These are phyloP conservation scores for Phoebastria nigripes DNA, from an alignment of 2,797 vertebrate species.

Conservation along the genomic window DNA sequence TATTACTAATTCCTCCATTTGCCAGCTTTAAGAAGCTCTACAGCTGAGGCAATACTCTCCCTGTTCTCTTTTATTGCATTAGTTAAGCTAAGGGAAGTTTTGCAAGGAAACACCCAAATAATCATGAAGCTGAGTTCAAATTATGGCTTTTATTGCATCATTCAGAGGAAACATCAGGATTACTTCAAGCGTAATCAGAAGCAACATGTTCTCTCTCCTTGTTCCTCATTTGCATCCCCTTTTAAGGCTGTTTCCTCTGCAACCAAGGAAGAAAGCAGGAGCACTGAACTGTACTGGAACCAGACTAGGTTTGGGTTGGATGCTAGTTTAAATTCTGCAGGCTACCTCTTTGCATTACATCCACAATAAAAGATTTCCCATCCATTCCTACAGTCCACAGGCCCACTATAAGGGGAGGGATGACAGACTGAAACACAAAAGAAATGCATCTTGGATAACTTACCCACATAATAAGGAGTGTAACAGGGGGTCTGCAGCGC, in stretches of 20 bases:
- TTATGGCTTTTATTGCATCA: not conserved
- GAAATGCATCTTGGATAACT: slow-evolving; percentile 56
- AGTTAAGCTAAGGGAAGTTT: not conserved
- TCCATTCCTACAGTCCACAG: not conserved
- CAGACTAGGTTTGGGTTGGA: not conserved
- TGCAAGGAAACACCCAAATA: not conserved
- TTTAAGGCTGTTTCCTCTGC: not conserved
- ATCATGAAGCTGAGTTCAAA: not conserved
- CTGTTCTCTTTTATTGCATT: not conserved
- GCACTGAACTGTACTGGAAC: not conserved
- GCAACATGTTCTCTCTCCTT: not conserved
- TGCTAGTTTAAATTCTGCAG: not conserved
- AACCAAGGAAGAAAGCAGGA: not conserved
- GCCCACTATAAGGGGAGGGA: not conserved
- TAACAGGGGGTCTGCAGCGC: slow-evolving; percentile 95
- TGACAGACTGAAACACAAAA: not conserved
- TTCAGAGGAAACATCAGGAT: not conserved
- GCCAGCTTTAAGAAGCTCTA: not conserved
- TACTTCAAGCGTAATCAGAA: not conserved
- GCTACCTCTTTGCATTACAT: not conserved
- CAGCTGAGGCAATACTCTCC: not conserved
- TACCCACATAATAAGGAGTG: slow-evolving; percentile 98
- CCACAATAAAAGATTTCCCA: not conserved
- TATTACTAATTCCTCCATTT: not conserved
- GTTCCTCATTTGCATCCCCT: not conserved